phyloP scores from a whole-genome alignment of 1,140 invertebrate genomes.

The Drosophila yakuba region DNA sequence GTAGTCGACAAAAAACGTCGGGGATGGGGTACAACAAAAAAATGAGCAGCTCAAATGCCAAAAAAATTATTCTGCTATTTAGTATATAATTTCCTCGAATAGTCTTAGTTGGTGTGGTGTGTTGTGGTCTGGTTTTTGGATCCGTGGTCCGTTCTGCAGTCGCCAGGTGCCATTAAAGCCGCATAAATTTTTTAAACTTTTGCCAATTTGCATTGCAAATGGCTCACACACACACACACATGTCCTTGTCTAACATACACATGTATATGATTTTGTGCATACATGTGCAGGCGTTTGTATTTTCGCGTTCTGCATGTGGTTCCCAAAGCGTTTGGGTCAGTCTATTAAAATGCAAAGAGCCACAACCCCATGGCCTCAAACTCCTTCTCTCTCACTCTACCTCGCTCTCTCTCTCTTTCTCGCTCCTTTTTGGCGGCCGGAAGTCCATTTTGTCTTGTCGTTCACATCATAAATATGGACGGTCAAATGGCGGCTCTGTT shows the following conservation, averaged over 20 bases:
- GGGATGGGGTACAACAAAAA: not conserved
- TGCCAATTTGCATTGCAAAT: slow-evolving; percentile 79
- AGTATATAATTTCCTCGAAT: slow-evolving; percentile 77
- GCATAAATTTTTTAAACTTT: slow-evolving; percentile 79
- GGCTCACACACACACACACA: slow-evolving; percentile 25
- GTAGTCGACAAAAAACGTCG: slow-evolving; percentile 57
- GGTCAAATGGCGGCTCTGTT: slow-evolving; percentile 69
- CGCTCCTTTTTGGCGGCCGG: slow-evolving; percentile 32
- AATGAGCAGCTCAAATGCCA: slow-evolving; percentile 65
- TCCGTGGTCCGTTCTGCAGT: slow-evolving; percentile 43
- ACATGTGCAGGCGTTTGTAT: slow-evolving; percentile 32
- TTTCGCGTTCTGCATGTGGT: slow-evolving; percentile 74
- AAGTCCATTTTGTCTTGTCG: slow-evolving; percentile 83
- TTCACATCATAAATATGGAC: slow-evolving; percentile 81
- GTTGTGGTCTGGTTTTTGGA: slow-evolving; percentile 11
- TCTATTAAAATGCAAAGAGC: slow-evolving; percentile 81
- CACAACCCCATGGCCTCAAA: slow-evolving; percentile 1
- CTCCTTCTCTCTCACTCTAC: not conserved
- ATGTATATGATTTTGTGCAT: not conserved
- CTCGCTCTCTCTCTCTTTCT: not conserved
- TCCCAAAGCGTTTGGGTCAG: slow-evolving; percentile 76
- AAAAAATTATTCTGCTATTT: slow-evolving; percentile 80
- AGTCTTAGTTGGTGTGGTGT: slow-evolving; percentile 8
- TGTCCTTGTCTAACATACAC: not conserved
- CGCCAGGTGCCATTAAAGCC: slow-evolving; percentile 76